Evolutionary conservation across 2,113 vertebrate genomes (phyloP), one percentile per base, ranked within the genome.

Genomic region (Rynchops niger): DNA sequence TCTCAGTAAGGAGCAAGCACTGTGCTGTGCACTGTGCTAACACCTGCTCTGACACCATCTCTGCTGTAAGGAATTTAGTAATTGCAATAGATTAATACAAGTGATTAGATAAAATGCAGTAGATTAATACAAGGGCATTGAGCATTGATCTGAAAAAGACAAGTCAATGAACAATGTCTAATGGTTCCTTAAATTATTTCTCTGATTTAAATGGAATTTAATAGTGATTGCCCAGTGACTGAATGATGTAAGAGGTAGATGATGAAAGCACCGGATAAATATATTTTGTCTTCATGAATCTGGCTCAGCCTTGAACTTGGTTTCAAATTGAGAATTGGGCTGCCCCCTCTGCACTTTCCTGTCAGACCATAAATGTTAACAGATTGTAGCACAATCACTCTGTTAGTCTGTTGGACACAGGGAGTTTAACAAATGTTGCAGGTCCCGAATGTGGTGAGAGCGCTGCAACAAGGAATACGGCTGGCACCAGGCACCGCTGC

Each of bases 61-160:
- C 63, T 65, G 83, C 92, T 83, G 4, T 27, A 13, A 77, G 73
- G 58, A 82, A 43, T 23, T 66, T 59, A 58, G 61, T 93, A 66
- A 74, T 67, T 67, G 73, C 38, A 70, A 26, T 5, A 86, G 71
- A 88, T 78, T 67, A 77, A 72, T 58, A 56, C 53, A 87, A 86
- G n/a, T 16, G 92, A 90, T 93, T 94, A 83, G 78, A 52, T 84
- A 82, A 94, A 93, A 49, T 22, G 30, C 36, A 55, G 47, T 38
- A 38, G 79, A 87, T 93, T 77, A 80, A 95, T 78, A 83, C 26
- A 9, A 89, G 49, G 10, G 2, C 76, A 71, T 25, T 29, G 86
- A 65, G 82, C 94, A 67, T 63, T 94, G 94, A 85, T 96, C 87
- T 95, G 93, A 95, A 80, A 76, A 93, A 86, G 42, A 55, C 70